Conservation (phyloP, 35 echinoderm and acorn worm genomes). For the Antedon bifida region DNA sequence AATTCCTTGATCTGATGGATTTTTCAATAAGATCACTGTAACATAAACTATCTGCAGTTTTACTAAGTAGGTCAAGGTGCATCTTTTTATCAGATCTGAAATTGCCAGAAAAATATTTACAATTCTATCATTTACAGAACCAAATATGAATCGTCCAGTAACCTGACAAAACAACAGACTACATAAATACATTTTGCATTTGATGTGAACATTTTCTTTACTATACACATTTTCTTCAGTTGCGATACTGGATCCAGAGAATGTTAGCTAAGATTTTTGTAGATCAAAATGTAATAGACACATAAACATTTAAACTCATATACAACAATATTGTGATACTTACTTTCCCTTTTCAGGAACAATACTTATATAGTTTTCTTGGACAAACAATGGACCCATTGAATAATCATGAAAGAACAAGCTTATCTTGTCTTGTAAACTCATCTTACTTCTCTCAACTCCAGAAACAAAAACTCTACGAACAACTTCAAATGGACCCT, state of each 20-base stretch:
- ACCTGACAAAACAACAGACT: background rate
- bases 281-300: no score
- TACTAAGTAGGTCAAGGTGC: constrained; percentile 63
- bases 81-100: constrained; percentile 79
- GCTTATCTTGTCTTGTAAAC: constrained; percentile 62
- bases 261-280: no score
- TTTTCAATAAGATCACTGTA: constrained; percentile 68
- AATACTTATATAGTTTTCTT: constrained; percentile 79
- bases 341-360: constrained; percentile 61
- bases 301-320: no score
- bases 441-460: constrained; percentile 62
- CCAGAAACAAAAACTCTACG: constrained; percentile 61
- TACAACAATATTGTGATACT: background rate
- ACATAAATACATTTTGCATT: background rate
- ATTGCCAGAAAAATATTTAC: background rate
- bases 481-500: constrained; percentile 94
- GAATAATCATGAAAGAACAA: constrained; percentile 98
- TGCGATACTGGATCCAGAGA: no score
- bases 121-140: no score
- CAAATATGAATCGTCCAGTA: background rate
- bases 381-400: constrained; percentile 88
- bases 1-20: constrained; percentile 35
- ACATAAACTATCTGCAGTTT: constrained; percentile 73
- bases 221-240: no score
- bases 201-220: background rate